Base-by-base conservation (phyloP, 2,113 vertebrate species). In the Sander vitreus region DNA sequence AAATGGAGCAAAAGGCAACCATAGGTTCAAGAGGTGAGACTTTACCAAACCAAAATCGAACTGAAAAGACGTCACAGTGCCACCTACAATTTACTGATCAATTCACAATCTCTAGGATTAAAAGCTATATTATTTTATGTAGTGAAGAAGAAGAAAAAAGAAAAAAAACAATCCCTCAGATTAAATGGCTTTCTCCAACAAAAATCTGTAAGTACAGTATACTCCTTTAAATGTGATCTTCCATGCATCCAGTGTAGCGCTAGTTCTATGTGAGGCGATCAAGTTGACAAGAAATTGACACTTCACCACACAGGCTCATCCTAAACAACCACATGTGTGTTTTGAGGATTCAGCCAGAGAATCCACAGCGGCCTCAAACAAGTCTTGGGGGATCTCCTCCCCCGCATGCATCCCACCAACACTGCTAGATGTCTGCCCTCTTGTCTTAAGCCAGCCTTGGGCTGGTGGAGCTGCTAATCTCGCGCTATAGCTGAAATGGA, bases 401-500 rank as follows among this genome's bases (percentile, higher is more conserved):
- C 85, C 90, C 88, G 60, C 91, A 91, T 30, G 77, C 87, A 93
- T 91, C 87, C 89, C 91, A 93, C 90, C 92, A 91, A 90, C 88
- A 78, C 88, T 73, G 88, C 84, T 90, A 76, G 62, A 88, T 76
- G 85, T 80, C 87, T 86, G 91, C 89, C 81, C 88, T 88, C 76
- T 86, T 73, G 93, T 91, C 87, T 92, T 90, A 92, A 91, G 83
- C 85, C 89, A 92, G 87, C 94, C 93, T 94, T 80, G 85, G 78
- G 93, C 92, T 90, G 88, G 70, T 84, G 84, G 84, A 85, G 84
- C 82, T 65, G 87, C 91, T 93, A 92, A 93, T 91, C 86, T 90
- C 13, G 15, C 7, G 25, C 88, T 88, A 84, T 81, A 83, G 91
- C 90, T 85, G 86, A 93, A 92, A 94, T 95, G 94, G 93, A 95